Percentiles rank a stretch among this genome's conserved stretches.
Conservation (phyloP, 2,797 vertebrate species). For the Poeciliopsis paucimaculata region DNA sequence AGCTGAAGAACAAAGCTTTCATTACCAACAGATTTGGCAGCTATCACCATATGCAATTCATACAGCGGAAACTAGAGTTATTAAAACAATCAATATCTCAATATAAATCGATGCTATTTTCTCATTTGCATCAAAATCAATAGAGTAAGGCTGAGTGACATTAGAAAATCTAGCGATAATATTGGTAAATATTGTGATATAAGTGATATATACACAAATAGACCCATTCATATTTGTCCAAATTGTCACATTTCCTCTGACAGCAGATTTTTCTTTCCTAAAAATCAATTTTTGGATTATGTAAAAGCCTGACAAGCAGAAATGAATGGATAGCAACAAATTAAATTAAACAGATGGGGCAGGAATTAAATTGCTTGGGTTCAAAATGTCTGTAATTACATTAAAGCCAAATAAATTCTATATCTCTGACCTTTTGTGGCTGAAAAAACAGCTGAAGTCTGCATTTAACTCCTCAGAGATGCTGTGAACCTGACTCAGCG, state of each 20-base stretch:
- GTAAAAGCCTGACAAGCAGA: not conserved
- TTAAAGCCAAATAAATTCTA: not conserved
- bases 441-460: not conserved
- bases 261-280: not conserved
- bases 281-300: not conserved
- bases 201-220: not conserved
- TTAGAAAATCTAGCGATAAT: too few relatives aligned
- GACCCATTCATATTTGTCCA: not conserved
- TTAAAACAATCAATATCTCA: too few relatives aligned
- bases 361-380: not conserved
- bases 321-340: not conserved
- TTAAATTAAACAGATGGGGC: not conserved
- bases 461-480: slow-evolving; percentile 10
- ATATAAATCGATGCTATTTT: too few relatives aligned
- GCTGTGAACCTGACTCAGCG: slow-evolving; percentile 33
- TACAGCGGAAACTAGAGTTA: too few relatives aligned
- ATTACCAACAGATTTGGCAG: not conserved
- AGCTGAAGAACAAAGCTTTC: not conserved
- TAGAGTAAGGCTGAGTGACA: too few relatives aligned
- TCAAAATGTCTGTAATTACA: not conserved
- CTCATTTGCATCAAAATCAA: too few relatives aligned
- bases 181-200: too few relatives aligned
- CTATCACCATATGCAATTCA: too few relatives aligned
- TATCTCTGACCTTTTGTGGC: too few relatives aligned
- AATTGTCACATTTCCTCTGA: not conserved